phyloP scores from a whole-genome alignment of 2,797 vertebrate genomes.

The Platalea minor region DNA sequence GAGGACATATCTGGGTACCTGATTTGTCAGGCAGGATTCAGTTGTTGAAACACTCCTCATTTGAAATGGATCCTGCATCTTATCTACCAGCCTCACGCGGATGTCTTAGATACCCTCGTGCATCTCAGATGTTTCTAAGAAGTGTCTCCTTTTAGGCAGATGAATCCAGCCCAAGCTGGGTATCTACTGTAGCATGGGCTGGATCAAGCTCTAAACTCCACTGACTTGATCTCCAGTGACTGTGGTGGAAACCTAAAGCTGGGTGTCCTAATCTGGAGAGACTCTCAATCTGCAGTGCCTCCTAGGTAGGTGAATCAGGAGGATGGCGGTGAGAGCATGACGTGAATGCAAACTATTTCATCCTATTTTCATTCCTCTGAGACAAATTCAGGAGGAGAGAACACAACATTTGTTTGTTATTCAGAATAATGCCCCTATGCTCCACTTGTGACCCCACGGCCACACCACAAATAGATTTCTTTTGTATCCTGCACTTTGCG shows the following conservation, averaged over 20 bases:
- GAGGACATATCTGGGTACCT: neutral
- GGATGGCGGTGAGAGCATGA: neutral
- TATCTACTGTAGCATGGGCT: neutral
- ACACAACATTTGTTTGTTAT: neutral
- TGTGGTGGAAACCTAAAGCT: neutral
- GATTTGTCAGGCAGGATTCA: neutral
- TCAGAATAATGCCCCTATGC: neutral
- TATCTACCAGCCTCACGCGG: neutral
- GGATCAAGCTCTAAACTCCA: neutral
- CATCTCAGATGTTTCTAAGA: neutral
- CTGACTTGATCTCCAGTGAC: neutral
- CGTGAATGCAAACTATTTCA: neutral
- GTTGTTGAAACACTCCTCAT: neutral
- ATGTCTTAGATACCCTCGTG: neutral
- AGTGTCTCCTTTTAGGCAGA: neutral
- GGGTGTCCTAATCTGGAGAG: neutral
- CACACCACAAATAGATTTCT: neutral
- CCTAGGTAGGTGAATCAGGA: neutral
- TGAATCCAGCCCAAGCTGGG: neutral
- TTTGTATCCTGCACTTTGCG: neutral
- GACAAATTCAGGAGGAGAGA: neutral
- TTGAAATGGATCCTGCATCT: neutral
- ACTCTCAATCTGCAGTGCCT: neutral
- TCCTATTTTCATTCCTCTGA: neutral
- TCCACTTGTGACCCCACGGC: neutral